These are phyloP conservation scores for Brachionus asplanchnoidis DNA, from an alignment of 1,140 invertebrate species.

Conservation along the genomic window DNA sequence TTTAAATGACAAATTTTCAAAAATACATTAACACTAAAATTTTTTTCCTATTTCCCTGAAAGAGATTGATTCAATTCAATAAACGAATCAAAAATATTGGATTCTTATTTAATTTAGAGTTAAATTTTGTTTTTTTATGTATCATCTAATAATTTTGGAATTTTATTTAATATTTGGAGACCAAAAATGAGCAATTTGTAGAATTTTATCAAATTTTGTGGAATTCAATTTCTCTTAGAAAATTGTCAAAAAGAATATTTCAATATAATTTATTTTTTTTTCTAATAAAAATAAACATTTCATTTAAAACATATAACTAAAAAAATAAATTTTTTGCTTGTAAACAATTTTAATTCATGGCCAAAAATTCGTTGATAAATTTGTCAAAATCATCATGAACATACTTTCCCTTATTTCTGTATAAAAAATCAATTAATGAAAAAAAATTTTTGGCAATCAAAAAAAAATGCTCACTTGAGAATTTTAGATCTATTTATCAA, in stretches of 20 bases:
- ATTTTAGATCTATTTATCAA: slow-evolving; percentile 25
- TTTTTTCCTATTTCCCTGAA: no score
- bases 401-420: slow-evolving; percentile 38
- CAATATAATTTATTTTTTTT: neutral
- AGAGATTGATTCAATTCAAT: no score
- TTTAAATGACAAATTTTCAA: no score
- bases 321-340: neutral
- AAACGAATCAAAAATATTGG: no score
- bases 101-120: no score
- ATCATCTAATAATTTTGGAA: no score
- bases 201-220: no score
- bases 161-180: no score
- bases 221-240: no score
- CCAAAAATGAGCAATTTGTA: no score
- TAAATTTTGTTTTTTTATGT: no score
- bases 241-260: neutral
- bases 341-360: neutral
- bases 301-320: neutral
- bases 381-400: slow-evolving; percentile 41
- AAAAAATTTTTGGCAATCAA: neutral
- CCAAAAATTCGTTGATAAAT: slow-evolving; percentile 15
- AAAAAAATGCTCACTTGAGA: neutral
- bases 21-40: no score
- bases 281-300: neutral
- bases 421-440: neutral